Base-by-base conservation (phyloP, 30 jellyfish, hydroid and myxozoan genomes). In the Mastigias papua region DNA sequence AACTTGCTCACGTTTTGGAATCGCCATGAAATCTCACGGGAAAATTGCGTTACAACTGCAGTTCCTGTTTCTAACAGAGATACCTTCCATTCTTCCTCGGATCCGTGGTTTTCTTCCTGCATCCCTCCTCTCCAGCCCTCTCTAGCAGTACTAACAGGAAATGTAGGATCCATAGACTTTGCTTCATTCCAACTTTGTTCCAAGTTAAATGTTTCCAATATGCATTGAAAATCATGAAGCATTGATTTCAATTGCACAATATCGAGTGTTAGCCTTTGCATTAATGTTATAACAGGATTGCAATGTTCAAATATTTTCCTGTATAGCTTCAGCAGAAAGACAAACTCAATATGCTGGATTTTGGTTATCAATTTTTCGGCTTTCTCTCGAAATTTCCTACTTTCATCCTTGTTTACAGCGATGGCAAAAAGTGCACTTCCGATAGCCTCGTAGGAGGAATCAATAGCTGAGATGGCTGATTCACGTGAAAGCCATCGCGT, bases 401-500 rank as follows among this genome's bases (percentile, higher is more conserved):
- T 80, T 71, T 63, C 81, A 23, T 16, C 62, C n/a, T 51, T 46
- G 37, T 35, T 63, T 1, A 16, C 31, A 5, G 90, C 61, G 20
- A 80, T 80, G 22, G 69, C 81, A 50, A 16, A 69, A 29, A 84
- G 46, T 17, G 57, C 86, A 2, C 69, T 50, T 13, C 86, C 93
- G 9, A 84, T 70, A 22, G 82, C 48, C 49, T 82, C 85, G 79
- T 82, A 82, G 64, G 16, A 33, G 26, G 46, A 33, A 34, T 83
- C 92, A 17, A 83, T 49, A 33, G 50, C 86, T 50, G 49, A 7
- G 17, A 72, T 54, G 22, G 92, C 86, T 26, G 66, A 37, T 30
- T 83, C 92, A 46, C 80, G 92, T 13, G 92, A 83, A 21, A 83
- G 86, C 92, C 92, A 83, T 30, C 92, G 37, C 10, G 92, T 83